These are phyloP conservation scores for Meleagris gallopavo DNA, from an alignment of 2,113 vertebrate genomes.

Conservation along the genomic window DNA sequence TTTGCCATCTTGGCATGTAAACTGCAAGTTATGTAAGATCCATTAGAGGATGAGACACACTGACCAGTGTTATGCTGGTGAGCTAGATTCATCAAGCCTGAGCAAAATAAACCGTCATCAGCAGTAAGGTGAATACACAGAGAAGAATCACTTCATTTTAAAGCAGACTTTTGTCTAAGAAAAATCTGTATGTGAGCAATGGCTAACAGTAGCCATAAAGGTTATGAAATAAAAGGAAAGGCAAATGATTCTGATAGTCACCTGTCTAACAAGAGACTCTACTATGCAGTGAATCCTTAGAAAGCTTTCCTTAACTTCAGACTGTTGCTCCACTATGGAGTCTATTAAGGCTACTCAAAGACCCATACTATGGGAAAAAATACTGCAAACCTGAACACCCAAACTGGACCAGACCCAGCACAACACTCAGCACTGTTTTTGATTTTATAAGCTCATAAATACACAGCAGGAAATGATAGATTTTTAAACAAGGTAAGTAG, in stretches of 20 bases:
- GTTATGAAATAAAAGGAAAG: background rate
- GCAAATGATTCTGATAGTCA: background rate
- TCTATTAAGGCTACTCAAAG: background rate
- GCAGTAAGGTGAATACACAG: accelerated
- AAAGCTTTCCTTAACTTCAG: background rate
- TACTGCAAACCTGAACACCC: background rate
- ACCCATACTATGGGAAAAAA: background rate
- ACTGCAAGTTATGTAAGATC: background rate
- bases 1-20: background rate
- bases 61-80: background rate
- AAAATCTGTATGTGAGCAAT: background rate
- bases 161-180: background rate
- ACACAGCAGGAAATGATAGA: background rate
- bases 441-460: background rate
- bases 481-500: background rate
- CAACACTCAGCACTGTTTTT: background rate
- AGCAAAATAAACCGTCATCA: background rate
- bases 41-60: background rate
- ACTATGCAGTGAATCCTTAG: background rate
- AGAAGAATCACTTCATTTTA: background rate
- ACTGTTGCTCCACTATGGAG: background rate
- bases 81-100: background rate
- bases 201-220: background rate
- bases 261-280: background rate
- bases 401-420: background rate